Evolutionary conservation across 2,888 invertebrate species (phyloP), one percentile per base, ranked within the genome.

Genomic region (Polyploca ridens): DNA sequence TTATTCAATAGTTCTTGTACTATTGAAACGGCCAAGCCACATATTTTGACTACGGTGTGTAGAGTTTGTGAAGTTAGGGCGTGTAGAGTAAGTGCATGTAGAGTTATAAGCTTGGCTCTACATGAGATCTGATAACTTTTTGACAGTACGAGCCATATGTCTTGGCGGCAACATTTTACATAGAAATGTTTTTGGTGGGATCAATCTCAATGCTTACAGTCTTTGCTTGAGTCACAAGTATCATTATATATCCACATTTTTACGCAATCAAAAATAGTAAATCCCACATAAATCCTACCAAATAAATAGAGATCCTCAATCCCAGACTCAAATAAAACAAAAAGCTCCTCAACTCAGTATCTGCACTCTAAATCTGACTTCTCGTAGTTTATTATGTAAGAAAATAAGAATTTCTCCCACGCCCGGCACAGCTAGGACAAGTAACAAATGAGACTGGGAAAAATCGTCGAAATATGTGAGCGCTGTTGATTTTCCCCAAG

Each of bases 371-470:
- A 83, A 83, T 82, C 82, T 80, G 72, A 69, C 72, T 76, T 75
- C 75, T 71, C 77, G 69, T 63, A 74, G 70, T 81, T 79, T 83
- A 83, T 83, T 82, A 83, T 83, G 83, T 78, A 74, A 74, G 69
- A 73, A 75, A 80, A 81, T 84, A 82, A 79, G 77, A 80, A 86
- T 87, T 87, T 86, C 81, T 81, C 76, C 78, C 88, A 89, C 89
- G 88, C 87, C 82, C 73, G 69, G 73, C 75, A 80, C 87, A 88
- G 86, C 89, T 86, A 80, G 85, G 86, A 82, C 83, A 83, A 82
- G 87, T 88, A 88, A 90, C 88, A 90, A 90, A 90, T 89, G 89
- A 88, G 90, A 90, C 88, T 81, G 81, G 78, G 91, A 92, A 89
- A 91, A 90, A 90, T 90, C 81, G 87, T 76, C 80, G 75, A 85